phyloP scores from a whole-genome alignment of 2,888 invertebrate species.

The Encarsia formosa region DNA sequence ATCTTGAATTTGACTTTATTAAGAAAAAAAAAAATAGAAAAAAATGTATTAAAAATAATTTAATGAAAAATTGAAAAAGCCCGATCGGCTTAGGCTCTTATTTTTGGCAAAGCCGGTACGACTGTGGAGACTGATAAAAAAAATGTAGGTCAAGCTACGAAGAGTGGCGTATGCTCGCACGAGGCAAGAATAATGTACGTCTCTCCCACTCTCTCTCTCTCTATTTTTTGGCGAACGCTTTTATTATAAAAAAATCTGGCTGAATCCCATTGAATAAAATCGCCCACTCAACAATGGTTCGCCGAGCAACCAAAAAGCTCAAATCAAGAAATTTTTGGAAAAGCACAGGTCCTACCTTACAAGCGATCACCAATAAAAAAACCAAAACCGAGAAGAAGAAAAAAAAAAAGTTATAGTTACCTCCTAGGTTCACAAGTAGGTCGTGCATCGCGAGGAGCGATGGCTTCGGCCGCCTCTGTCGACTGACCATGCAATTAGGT shows the following conservation, averaged over 20 bases:
- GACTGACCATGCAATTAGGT: not conserved
- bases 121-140: not conserved
- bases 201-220: not conserved
- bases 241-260: too few species aligned
- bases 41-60: not conserved
- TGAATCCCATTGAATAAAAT: too few species aligned
- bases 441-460: constrained; percentile 20
- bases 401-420: constrained; percentile 10
- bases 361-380: too few species aligned
- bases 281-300: too few species aligned
- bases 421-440: constrained; percentile 20
- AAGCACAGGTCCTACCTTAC: too few species aligned
- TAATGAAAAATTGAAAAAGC: not conserved
- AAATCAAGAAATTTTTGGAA: too few species aligned
- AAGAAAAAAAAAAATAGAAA: not conserved
- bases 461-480: not conserved
- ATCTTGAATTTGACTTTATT: not conserved
- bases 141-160: constrained; percentile 19
- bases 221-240: too few species aligned
- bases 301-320: too few species aligned
- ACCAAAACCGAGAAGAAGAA: too few species aligned
- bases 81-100: too few species aligned
- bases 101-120: not conserved
- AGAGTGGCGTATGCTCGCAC: not conserved
- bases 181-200: too few species aligned